Percentiles rank a stretch among this genome's conserved stretches.
Conservation (phyloP, 2,797 vertebrate species). For the Distichodus sexfasciatus region DNA sequence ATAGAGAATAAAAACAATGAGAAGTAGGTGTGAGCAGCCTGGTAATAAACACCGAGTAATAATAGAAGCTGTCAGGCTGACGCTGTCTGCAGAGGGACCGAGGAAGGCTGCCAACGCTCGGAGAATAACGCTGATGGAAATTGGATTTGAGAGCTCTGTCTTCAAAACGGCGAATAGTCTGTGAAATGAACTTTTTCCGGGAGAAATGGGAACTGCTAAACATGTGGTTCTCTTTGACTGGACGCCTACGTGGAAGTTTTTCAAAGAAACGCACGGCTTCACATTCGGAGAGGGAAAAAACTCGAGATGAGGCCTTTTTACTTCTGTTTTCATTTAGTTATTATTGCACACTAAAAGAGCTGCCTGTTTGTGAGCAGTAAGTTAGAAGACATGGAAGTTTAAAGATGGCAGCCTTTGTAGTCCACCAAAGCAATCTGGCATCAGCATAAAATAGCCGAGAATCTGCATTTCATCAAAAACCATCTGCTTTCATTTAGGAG, state of each 20-base stretch:
- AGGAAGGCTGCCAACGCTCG: constrained; percentile 52
- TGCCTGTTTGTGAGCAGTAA: background rate
- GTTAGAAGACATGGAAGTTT: background rate
- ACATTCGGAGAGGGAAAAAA: constrained; percentile 12
- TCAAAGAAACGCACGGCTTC: constrained; percentile 32
- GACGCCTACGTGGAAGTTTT: constrained; percentile 46
- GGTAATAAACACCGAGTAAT: constrained; percentile 64
- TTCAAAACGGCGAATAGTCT: constrained; percentile 58
- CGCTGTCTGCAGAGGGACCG: constrained; percentile 49
- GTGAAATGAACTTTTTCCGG: constrained; percentile 50
- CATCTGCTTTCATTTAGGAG: background rate
- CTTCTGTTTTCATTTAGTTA: background rate
- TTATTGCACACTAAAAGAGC: background rate
- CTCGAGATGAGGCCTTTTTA: constrained; percentile 1
- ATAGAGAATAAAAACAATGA: constrained; percentile 57
- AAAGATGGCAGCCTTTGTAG: background rate
- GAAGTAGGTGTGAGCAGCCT: constrained; percentile 59
- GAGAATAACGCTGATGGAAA: constrained; percentile 62
- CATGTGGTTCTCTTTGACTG: constrained; percentile 37
- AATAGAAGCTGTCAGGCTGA: constrained; percentile 63
- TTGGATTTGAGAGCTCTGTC: constrained; percentile 61
- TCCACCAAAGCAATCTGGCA: no score
- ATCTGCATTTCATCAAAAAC: constrained; percentile 4
- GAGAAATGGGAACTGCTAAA: constrained; percentile 52
- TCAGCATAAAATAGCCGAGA: background rate